These are phyloP conservation scores for Eurytoma adleriae DNA, from an alignment of 2,888 invertebrate species.

Conservation along the genomic window DNA sequence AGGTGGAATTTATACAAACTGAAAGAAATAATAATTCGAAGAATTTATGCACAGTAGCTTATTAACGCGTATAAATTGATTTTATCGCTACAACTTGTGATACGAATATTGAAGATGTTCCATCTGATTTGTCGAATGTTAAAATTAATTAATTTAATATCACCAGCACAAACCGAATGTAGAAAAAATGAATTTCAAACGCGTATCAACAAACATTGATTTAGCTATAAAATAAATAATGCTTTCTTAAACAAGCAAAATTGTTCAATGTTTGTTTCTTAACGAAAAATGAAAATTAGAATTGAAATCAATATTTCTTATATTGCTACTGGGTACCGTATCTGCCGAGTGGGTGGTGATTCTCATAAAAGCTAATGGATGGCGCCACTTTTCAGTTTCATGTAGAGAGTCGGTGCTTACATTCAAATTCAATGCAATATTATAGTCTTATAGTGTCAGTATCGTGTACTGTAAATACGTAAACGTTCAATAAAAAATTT, in stretches of 20 bases:
- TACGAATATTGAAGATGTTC: not conserved
- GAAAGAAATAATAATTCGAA: conserved; percentile 24
- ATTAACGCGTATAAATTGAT: conserved; percentile 18
- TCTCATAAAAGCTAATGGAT: conserved; percentile 30
- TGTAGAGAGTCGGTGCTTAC: not conserved
- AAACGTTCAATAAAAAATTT: not conserved
- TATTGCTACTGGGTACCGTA: not conserved
- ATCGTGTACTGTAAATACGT: too few relatives aligned
- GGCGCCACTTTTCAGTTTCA: conserved; percentile 44
- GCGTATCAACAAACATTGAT: too few relatives aligned
- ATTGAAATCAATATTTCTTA: conserved; percentile 18
- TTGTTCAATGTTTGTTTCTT: too few relatives aligned
- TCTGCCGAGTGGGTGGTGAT: conserved; percentile 24
- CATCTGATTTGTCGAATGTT: not conserved
- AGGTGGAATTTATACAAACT: not conserved
- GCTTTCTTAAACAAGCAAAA: too few relatives aligned
- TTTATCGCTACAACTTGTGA: not conserved
- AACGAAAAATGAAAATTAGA: not conserved
- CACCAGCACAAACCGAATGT: not conserved
- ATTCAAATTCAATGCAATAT: not conserved
- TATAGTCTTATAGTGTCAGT: not conserved
- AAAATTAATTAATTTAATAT: too few relatives aligned
- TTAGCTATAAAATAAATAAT: too few relatives aligned
- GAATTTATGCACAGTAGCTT: not conserved
- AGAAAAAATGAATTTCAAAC: not conserved